Evolutionary conservation across 2,113 vertebrate genomes (phyloP), one percentile per base, ranked within the genome.

Genomic region (Ammospiza nelsoni): DNA sequence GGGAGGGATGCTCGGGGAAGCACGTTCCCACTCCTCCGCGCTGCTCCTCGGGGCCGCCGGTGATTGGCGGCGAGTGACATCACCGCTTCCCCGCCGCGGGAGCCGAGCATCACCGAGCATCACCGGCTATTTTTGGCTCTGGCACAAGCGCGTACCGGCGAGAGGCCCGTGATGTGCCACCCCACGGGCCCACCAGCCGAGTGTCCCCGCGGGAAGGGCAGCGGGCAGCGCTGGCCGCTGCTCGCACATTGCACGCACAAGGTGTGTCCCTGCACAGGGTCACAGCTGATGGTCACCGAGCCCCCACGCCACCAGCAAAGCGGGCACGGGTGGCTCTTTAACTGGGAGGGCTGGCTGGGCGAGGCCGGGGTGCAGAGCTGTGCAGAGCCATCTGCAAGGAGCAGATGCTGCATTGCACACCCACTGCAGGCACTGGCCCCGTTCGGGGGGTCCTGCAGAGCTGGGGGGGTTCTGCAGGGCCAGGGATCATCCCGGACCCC

Each of bases 51-150:
- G 96, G 94, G 97, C 97, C 55, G 96, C 95, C 95, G 82, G 96
- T 97, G 98, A 98, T 98, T 98, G 98, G 98, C 96, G 98, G 95
- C 81, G 15, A 84, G 97, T 98, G 98, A 98, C 98, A 98, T 98
- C 98, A 98, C 97, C 96, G 96, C 96, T 97, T 96, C 97, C 97
- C 97, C 96, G 96, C 97, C 97, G 89, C 97, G 97, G 96, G 97
- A 98, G 95, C 95, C 96, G 96, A 97, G 87, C 87, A 89, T 71
- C 84, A 71, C 69, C 62, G 87, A 89, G 97, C 97, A 98, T 96
- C 97, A 97, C 96, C 87, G 95, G 97, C 97, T 98, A 98, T 98
- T 98, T 98, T 98, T 98, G 98, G 98, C 98, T 97, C 97, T 57
- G 80, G 96, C 95, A 97, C 94, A 97, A 96, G 97, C 86, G 51